phyloP scores from a whole-genome alignment of 1,140 invertebrate genomes.

The Temnothorax longispinosus region DNA sequence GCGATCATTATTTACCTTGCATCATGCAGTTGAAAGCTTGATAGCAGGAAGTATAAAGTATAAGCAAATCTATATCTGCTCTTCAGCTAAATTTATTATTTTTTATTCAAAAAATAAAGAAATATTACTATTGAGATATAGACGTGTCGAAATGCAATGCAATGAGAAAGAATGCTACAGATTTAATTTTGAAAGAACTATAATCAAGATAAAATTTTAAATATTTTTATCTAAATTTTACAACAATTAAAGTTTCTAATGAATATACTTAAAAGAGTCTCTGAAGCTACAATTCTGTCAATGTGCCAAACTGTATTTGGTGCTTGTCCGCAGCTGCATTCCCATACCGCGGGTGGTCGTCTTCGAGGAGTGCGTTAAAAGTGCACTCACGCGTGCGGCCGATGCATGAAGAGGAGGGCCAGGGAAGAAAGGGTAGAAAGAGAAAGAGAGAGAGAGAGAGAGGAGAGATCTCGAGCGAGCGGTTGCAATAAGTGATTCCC shows the following conservation, averaged over 20 bases:
- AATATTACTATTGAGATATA: neutral
- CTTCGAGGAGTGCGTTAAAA: constrained; percentile 56
- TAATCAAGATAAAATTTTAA: neutral
- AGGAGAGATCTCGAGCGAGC: neutral
- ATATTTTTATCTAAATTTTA: neutral
- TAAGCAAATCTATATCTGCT: neutral
- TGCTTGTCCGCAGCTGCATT: neutral
- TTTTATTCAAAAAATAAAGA: neutral
- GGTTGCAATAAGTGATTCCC: constrained; percentile 68
- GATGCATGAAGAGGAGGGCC: neutral
- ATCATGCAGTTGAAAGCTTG: neutral
- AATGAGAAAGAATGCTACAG: neutral
- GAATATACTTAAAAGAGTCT: neutral
- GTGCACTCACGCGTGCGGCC: constrained; percentile 55
- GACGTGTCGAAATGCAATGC: neutral
- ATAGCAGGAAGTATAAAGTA: neutral
- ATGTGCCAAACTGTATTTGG: neutral
- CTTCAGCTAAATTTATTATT: neutral
- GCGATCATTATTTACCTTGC: neutral
- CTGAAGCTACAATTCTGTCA: neutral
- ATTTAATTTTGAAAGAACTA: neutral
- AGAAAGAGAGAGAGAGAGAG: neutral
- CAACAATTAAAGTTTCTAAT: neutral
- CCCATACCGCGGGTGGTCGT: constrained; percentile 58
- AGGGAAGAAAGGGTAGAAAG: neutral